Percentiles rank a stretch among this genome's conserved stretches.
Conservation (phyloP, 2,113 vertebrate species). For the Synchiropus splendidus region DNA sequence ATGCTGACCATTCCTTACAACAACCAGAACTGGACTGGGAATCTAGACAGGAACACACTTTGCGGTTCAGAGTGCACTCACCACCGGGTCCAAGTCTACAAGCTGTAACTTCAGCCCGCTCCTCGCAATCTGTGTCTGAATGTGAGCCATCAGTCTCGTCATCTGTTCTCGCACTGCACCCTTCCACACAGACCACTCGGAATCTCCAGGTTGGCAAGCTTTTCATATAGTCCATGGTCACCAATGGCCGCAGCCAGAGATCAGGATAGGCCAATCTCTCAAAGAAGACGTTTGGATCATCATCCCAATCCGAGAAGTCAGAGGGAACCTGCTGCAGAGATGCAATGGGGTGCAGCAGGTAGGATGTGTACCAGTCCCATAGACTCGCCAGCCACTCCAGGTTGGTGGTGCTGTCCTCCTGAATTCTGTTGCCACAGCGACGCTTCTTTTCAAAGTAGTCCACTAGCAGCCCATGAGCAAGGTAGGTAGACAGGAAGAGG, state of each 20-base stretch:
- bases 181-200: conserved; percentile 17
- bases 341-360: conserved; percentile 86
- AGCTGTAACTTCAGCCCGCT: no score
- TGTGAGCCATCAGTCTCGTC: conserved; percentile 2
- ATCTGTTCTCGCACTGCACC: neutral
- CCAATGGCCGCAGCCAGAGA: conserved; percentile 90
- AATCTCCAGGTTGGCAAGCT: conserved; percentile 85
- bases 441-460: conserved; percentile 97
- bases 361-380: conserved; percentile 98
- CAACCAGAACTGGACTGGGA: neutral
- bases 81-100: no score
- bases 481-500: conserved; percentile 90
- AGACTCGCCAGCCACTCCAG: conserved; percentile 92
- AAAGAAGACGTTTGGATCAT: conserved; percentile 82
- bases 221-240: conserved; percentile 91
- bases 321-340: conserved; percentile 83
- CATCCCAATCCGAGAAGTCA: conserved; percentile 88
- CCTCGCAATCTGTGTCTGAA: conserved; percentile 3
- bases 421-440: conserved; percentile 68
- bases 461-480: conserved; percentile 86
- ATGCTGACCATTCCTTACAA: neutral
- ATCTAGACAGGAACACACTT: no score
- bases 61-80: no score
- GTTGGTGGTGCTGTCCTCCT: conserved; percentile 87
- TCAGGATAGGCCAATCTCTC: conserved; percentile 89